These are phyloP conservation scores for Loris lydekkerianus DNA, from an alignment of 2,797 vertebrate species.

Conservation along the genomic window DNA sequence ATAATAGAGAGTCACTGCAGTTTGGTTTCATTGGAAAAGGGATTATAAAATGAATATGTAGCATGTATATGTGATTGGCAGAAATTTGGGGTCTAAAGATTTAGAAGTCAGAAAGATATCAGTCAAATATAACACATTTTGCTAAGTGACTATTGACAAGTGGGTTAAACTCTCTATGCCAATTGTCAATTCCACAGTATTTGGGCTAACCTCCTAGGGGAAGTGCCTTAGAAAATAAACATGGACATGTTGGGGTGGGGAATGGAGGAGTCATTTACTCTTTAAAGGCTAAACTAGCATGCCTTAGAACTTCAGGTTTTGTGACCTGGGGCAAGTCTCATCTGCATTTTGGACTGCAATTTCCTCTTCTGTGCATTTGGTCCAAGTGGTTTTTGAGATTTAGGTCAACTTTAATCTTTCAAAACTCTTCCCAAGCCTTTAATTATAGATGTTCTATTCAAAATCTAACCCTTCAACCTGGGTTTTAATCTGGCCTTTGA, in stretches of 20 bases:
- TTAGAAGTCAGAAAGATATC: conserved; percentile 27
- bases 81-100: conserved; percentile 16
- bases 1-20: not conserved
- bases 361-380: not conserved
- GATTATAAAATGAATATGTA: not conserved
- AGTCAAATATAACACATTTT: not conserved
- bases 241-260: not conserved
- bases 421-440: not conserved
- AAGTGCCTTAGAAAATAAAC: not conserved
- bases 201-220: not conserved
- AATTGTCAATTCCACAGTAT: not conserved
- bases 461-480: not conserved
- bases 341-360: not conserved
- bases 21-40: not conserved
- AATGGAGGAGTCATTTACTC: not conserved
- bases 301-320: not conserved
- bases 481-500: not conserved
- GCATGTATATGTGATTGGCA: not conserved
- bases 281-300: not conserved
- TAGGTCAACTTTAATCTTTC: conserved; percentile 44
- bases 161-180: not conserved
- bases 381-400: not conserved
- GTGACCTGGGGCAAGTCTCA: not conserved
- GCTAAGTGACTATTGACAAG: not conserved
- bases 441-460: not conserved